Percentiles rank a stretch among this genome's conserved stretches.
Conservation (phyloP, 2,888 invertebrate species). For the Lacanobia wlatinum region DNA sequence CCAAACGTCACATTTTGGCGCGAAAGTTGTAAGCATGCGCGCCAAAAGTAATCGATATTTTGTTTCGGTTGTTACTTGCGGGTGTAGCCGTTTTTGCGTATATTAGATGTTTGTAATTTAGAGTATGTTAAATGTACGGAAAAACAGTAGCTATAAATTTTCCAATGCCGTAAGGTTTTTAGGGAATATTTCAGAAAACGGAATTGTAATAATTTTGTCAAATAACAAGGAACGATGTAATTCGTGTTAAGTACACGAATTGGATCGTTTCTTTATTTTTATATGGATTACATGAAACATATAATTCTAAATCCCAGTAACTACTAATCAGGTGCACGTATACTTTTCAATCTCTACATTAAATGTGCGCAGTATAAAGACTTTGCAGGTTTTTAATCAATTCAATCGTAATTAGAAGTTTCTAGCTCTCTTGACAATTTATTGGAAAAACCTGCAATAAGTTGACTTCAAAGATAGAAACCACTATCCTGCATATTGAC, state of each 20-base stretch:
- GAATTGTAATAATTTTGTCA: background rate
- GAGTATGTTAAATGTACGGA: slow-evolving; percentile 12
- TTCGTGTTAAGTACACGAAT: too few species aligned
- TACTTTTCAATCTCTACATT: background rate
- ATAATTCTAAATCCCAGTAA: too few species aligned
- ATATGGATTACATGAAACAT: too few species aligned
- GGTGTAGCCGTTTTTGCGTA: slow-evolving; percentile 64
- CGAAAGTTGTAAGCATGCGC: slow-evolving; percentile 82
- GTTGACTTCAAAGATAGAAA: too few species aligned
- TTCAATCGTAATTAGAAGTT: background rate
- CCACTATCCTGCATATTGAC: too few species aligned
- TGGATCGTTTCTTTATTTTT: too few species aligned
- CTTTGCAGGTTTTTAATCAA: background rate
- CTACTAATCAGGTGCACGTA: too few species aligned
- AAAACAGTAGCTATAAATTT: background rate
- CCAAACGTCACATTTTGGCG: slow-evolving; percentile 83
- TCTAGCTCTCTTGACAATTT: background rate
- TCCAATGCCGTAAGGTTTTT: background rate
- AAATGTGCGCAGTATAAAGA: background rate
- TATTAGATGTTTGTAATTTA: slow-evolving; percentile 60
- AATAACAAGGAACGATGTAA: too few species aligned
- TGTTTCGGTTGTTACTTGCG: slow-evolving; percentile 72
- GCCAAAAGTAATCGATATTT: slow-evolving; percentile 80
- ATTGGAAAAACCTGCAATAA: too few species aligned
- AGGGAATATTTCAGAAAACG: background rate